A percentile compares a stretch with the other conserved stretches of the same genome.
These are phyloP conservation scores for Harpagoxenus sublaevis DNA, from an alignment of 2,888 invertebrate genomes.

Conservation along the genomic window DNA sequence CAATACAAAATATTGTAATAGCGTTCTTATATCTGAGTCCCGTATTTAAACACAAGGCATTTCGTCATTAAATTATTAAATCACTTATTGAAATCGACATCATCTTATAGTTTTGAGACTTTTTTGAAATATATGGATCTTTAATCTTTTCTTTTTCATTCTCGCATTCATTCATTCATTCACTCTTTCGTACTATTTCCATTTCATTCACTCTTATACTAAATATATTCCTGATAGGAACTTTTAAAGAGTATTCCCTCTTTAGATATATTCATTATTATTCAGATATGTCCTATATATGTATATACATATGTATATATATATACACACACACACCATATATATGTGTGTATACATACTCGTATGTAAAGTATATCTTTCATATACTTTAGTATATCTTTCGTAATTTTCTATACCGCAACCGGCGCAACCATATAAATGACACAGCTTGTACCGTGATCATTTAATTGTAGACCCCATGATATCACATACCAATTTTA, in stretches of 20 bases:
- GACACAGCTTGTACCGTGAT: too few species aligned
- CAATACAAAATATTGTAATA: slow-evolving; percentile 79
- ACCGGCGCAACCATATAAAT: too few species aligned
- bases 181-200: slow-evolving; percentile 63
- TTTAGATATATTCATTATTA: slow-evolving; percentile 84
- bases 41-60: neutral
- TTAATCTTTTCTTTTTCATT: slow-evolving; percentile 45
- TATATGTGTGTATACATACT: neutral
- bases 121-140: too few species aligned
- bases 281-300: slow-evolving; percentile 71
- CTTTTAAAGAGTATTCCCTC: slow-evolving; percentile 86
- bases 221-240: slow-evolving; percentile 84
- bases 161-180: slow-evolving; percentile 27
- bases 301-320: slow-evolving; percentile 69
- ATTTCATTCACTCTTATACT: slow-evolving; percentile 77
- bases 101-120: too few species aligned
- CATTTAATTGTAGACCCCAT: too few species aligned
- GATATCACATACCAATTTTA: too few species aligned
- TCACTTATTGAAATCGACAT: too few species aligned
- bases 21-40: slow-evolving; percentile 45
- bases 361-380: neutral
- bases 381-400: too few species aligned
- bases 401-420: too few species aligned
- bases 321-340: neutral
- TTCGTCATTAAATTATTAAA: too few species aligned